A percentile compares a stretch with the other conserved stretches of the same genome.
Conservation (phyloP, 2,888 invertebrate species). For the Camponotus fellah region DNA sequence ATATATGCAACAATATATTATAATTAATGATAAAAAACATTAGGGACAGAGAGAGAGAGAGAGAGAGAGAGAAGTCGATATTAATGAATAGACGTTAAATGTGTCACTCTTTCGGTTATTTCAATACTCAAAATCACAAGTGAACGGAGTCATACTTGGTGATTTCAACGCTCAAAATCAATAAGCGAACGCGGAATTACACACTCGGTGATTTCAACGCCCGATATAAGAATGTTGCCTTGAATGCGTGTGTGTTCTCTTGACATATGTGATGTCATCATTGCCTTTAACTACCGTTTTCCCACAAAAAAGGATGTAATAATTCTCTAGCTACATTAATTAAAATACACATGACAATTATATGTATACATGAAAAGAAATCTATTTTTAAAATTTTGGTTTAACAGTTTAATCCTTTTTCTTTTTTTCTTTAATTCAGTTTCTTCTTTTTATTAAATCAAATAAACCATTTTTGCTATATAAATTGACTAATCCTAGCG, state of each 20-base stretch:
- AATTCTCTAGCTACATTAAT: not conserved
- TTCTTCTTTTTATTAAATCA: not conserved
- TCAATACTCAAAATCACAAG: conserved; percentile 15
- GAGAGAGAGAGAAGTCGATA: too few species aligned
- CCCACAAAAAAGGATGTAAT: not conserved
- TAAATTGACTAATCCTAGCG: too few species aligned
- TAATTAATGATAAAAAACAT: not conserved
- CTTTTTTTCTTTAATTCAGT: not conserved
- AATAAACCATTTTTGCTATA: not conserved
- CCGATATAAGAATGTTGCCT: conserved; percentile 6
- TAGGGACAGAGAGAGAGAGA: not conserved
- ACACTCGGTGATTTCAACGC: conserved; percentile 27
- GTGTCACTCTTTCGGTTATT: conserved; percentile 9
- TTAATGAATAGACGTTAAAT: not conserved
- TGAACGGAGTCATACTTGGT: not conserved
- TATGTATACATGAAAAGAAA: not conserved
- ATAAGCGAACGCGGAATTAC: not conserved
- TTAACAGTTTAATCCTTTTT: not conserved
- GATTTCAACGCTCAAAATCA: conserved; percentile 30
- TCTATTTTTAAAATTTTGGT: not conserved
- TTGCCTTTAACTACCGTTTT: not conserved
- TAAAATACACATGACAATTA: conserved; percentile 2
- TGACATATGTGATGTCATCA: conserved; percentile 14
- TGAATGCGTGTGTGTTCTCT: not conserved
- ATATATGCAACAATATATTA: not conserved